Base-by-base conservation (phyloP, 2,888 invertebrate species). In the Molorchus minor region DNA sequence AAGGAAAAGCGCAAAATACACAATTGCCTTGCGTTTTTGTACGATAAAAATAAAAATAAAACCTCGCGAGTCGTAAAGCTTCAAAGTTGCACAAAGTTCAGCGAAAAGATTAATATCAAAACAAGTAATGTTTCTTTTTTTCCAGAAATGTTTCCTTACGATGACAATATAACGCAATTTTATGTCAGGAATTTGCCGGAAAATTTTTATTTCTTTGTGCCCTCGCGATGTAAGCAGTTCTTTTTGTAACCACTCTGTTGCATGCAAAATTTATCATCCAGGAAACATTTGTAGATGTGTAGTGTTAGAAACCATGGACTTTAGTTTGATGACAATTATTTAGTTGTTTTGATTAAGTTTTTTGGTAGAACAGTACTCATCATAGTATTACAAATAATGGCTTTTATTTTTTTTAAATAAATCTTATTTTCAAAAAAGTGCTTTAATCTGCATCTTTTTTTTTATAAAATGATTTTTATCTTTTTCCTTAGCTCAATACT, bases 101-200 rank as follows among this genome's bases (percentile, higher is more conserved):
- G 33, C n/a, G 12, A 33, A 33, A 33, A 33, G 33, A 33, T 33
- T 33, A 33, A 33, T 33, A 33, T 33, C 33, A 10, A 33, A 33
- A 33, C 33, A 33, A 33, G 33, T n/a, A n/a, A n/a, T 3, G 33
- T 33, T 33, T 33, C 33, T 33, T n/a, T n/a, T n/a, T n/a, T n/a
- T n/a, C 33, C 7, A 33, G 33, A 3, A n/a, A n/a, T 3, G 33
- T 33, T 33, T 33, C 33, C 12, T n/a, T 33, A 7, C 5, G 33
- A 33, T 12, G 33, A n/a, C 33, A 12, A n/a, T n/a, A n/a, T 33
- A 33, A 33, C 33, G 12, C 33, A 33, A 7, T 33, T 33, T 33
- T 33, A 10, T 33, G 10, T 33, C 10, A 33, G 33, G 33, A 33
- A 33, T 33, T n/a, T n/a, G 33, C 12, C 3, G 10, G 33, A 33